phyloP scores from a whole-genome alignment of 2,113 vertebrate genomes.

The Cyphomyrus discorhynchus region DNA sequence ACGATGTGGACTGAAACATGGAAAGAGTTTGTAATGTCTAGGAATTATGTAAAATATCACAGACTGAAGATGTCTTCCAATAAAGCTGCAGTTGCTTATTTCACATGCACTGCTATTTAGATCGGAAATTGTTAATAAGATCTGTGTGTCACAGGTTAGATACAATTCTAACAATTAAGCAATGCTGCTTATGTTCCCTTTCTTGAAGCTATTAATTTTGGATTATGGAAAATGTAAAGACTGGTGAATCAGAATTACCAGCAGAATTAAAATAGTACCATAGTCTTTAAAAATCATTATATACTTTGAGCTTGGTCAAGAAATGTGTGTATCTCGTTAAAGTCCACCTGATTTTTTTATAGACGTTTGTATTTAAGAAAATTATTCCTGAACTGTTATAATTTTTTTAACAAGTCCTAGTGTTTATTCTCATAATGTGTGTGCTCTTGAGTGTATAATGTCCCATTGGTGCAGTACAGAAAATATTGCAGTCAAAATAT shows the following conservation, averaged over 20 bases:
- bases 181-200: neutral
- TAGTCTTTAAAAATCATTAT: neutral
- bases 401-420: neutral
- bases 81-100: neutral
- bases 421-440: neutral
- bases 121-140: neutral
- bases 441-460: neutral
- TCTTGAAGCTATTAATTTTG: neutral
- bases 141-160: neutral
- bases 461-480: slow-evolving; percentile 17
- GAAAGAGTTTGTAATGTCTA: slow-evolving; percentile 34
- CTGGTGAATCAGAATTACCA: neutral
- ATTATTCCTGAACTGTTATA: neutral
- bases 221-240: neutral
- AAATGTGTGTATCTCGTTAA: neutral
- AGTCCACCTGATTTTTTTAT: neutral
- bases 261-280: neutral
- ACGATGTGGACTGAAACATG: neutral
- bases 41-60: slow-evolving; percentile 35
- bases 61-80: slow-evolving; percentile 38
- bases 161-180: neutral
- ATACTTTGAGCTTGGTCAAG: neutral
- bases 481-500: slow-evolving; percentile 40
- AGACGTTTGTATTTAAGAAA: neutral
- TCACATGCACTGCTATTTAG: neutral